Evolutionary conservation across 1,140 invertebrate species (phyloP), one percentile per base, ranked within the genome.

Genomic region (Ditylenchus dipsaci): DNA sequence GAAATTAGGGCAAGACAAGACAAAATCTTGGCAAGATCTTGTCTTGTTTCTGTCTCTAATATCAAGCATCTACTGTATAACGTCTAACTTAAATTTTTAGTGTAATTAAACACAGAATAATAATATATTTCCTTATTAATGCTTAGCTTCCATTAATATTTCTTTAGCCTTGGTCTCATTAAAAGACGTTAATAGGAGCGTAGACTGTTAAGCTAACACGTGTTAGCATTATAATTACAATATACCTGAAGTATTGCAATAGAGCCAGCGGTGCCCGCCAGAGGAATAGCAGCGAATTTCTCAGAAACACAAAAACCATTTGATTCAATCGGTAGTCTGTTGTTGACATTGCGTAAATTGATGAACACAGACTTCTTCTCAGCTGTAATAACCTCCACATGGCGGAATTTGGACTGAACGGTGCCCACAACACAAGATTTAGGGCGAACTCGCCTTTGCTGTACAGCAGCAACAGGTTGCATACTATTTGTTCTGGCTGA

Each of bases 321-420:
- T 67, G 83, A 82, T 63, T 85, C 84, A 17, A 82, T 82, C 29
- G 85, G 84, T 45, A 85, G 71, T 15, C 77, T 84, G 29, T 80
- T 85, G 66, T 81, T 79, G 9, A 85, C 65, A 58, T 82, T 83
- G 1, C 82, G 73, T 8, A 85, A 67, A 67, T 85, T 85, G 7
- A 66, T 74, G 75, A 76, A 76, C 38, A 72, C 62, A 8, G 30
- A 33, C 15, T 49, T 67, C 21, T 67, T 67, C n/a, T n/a, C 63
- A 30, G 21, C 30, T 19, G 27, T 11, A 29, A 68, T 21, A 1
- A 19, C 66, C 0, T 1, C 1, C n/a, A 68, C 19, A 23, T 69
- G 63, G n/a, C 26, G 21, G 13, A 69, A 68, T 71, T 70, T 64
- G 15, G 26, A 27, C 13, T 69, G 66, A 69, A 69, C 0, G 3